A percentile compares a stretch with the other conserved stretches of the same genome.
Evolutionary conservation across 1,140 invertebrate species (phyloP).

Genomic region (Bombus soroeensis): DNA sequence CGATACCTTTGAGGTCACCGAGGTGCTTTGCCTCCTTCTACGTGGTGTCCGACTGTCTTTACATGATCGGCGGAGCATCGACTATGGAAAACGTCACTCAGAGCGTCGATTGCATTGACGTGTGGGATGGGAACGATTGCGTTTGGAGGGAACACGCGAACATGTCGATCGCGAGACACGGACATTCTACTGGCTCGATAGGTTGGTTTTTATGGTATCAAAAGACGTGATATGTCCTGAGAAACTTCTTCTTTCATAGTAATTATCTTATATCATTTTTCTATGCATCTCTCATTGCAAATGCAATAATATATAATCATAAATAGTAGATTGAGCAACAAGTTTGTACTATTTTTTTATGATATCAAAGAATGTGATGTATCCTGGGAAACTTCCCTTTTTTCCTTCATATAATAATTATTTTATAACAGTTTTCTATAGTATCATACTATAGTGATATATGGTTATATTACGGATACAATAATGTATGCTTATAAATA

Average conservation of each 20-base stretch:
- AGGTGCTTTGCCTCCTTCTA: constrained; percentile 84
- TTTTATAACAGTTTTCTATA: neutral
- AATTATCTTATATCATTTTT: neutral
- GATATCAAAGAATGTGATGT: neutral
- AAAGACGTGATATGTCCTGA: neutral
- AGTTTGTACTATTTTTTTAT: neutral
- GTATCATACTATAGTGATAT: neutral
- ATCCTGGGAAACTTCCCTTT: neutral
- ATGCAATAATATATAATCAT: neutral
- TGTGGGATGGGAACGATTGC: constrained; percentile 83
- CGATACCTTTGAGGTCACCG: constrained; percentile 76
- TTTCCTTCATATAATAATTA: neutral
- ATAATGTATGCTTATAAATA: neutral
- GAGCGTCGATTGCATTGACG: constrained; percentile 84
- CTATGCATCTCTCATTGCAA: too few relatives aligned
- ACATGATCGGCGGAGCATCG: constrained; percentile 85
- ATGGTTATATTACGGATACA: too few relatives aligned
- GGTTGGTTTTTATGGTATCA: constrained; percentile 75
- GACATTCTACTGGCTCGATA: constrained; percentile 84
- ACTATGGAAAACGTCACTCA: constrained; percentile 83
- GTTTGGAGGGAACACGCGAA: constrained; percentile 83
- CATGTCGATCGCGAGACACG: constrained; percentile 85
- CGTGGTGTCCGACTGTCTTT: constrained; percentile 84
- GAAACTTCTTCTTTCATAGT: neutral
- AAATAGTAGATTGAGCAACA: neutral